These are phyloP conservation scores for Conistra vaccinii DNA, from an alignment of 2,888 invertebrate species.

Conservation along the genomic window DNA sequence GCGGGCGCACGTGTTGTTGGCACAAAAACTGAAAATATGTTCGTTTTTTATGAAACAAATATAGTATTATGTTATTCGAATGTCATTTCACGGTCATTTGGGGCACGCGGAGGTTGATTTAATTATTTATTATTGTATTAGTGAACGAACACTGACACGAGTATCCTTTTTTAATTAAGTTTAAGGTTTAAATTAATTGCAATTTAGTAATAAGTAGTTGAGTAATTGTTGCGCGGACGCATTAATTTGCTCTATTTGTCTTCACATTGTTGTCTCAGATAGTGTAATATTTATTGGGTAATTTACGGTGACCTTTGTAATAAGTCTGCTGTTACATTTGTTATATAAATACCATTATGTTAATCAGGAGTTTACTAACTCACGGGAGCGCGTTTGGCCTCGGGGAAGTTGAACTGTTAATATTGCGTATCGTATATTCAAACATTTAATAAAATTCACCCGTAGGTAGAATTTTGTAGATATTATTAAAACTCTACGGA, in stretches of 20 bases:
- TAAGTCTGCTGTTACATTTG: slow-evolving; percentile 34
- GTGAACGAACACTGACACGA: slow-evolving; percentile 32
- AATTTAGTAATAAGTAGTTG: slow-evolving; percentile 36
- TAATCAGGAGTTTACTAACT: slow-evolving; percentile 34
- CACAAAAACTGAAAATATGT: slow-evolving; percentile 70
- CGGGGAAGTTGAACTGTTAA: slow-evolving; percentile 13
- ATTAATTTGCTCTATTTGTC: slow-evolving; percentile 53
- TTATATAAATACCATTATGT: slow-evolving; percentile 55
- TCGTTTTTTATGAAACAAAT: slow-evolving; percentile 57
- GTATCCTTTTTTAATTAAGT: slow-evolving; percentile 51
- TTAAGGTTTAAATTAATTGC: slow-evolving; percentile 47
- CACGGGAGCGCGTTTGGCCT: slow-evolving; percentile 31
- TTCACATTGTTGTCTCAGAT: slow-evolving; percentile 49
- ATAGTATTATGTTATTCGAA: slow-evolving; percentile 68
- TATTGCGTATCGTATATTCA: slow-evolving; percentile 6
- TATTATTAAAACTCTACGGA: not conserved
- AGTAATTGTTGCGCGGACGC: slow-evolving; percentile 46
- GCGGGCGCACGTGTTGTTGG: slow-evolving; percentile 66
- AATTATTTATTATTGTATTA: slow-evolving; percentile 64
- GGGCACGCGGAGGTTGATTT: slow-evolving; percentile 66
- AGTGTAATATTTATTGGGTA: slow-evolving; percentile 44
- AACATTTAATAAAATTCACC: not conserved
- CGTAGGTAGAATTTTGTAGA: not conserved
- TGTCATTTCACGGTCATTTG: slow-evolving; percentile 85
- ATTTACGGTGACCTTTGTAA: slow-evolving; percentile 50